Evolutionary conservation across 2,113 vertebrate species (phyloP).

Genomic region (Sorex fumeus): DNA sequence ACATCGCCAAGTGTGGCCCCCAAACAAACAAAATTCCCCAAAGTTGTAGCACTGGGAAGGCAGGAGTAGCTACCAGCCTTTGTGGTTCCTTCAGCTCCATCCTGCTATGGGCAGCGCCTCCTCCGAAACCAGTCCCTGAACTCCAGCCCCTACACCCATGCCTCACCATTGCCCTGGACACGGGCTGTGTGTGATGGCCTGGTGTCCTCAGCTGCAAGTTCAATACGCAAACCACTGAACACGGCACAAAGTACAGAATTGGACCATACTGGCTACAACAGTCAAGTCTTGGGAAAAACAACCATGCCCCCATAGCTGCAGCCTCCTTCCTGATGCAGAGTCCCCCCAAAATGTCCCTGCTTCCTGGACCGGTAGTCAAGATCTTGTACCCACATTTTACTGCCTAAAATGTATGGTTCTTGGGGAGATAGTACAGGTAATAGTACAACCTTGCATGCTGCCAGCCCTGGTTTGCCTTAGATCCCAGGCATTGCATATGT

Average conservation of each 20-base stretch:
- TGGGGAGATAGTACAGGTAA: no score
- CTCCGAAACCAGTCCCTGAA: background rate
- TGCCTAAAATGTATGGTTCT: background rate
- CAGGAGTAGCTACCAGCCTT: background rate
- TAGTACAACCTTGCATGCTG: no score
- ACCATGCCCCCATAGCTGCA: no score
- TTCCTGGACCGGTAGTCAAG: background rate
- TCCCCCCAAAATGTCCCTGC: background rate
- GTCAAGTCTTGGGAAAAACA: background rate
- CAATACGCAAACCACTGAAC: background rate
- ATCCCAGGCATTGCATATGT: no score
- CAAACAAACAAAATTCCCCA: background rate
- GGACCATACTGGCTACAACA: no score
- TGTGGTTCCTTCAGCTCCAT: background rate
- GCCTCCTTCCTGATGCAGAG: background rate
- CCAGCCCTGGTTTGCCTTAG: no score
- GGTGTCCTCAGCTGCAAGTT: background rate
- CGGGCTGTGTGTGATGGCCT: accelerated
- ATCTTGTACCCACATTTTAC: background rate
- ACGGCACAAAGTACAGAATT: background rate
- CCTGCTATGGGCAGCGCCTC: background rate
- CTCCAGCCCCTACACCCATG: no score
- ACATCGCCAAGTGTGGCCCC: no score
- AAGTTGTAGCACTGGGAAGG: background rate
- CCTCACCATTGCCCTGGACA: accelerated